phyloP scores from a whole-genome alignment of 2,888 invertebrate species.

The Athalia circularis region DNA sequence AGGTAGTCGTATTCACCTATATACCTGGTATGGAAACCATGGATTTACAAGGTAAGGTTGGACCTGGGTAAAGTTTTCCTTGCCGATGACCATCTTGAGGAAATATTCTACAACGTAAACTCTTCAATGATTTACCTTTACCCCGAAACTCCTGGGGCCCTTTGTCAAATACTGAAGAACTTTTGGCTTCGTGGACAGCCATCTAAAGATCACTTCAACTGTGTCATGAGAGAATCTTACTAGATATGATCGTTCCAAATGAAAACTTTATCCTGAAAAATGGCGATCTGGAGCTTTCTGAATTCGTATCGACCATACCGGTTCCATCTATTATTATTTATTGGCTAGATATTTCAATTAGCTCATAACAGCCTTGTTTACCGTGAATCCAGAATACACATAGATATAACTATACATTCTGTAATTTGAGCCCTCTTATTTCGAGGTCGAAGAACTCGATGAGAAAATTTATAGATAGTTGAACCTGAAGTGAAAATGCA shows the following conservation, averaged over 20 bases:
- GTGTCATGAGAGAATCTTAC: too few species aligned
- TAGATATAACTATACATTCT: neutral
- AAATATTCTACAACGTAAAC: neutral
- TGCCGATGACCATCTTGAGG: neutral
- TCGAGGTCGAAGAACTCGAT: too few species aligned
- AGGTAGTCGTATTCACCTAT: neutral
- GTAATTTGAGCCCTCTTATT: too few species aligned
- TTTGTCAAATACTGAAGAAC: neutral
- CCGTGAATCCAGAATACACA: neutral
- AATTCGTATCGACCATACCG: neutral
- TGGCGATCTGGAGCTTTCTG: neutral
- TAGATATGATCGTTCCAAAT: neutral
- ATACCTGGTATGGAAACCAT: neutral
- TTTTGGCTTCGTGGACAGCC: neutral
- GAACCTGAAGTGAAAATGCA: too few species aligned
- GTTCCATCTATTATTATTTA: neutral
- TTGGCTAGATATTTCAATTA: slow-evolving; percentile 7
- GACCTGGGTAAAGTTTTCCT: neutral
- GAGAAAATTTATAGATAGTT: too few species aligned
- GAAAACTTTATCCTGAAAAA: neutral
- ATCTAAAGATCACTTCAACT: neutral
- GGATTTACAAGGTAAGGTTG: too few species aligned
- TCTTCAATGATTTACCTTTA: neutral
- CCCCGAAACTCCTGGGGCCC: neutral
- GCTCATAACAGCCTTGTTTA: slow-evolving; percentile 13